phyloP scores from a whole-genome alignment of 2,797 vertebrate species.

The Pangasius macronema region DNA sequence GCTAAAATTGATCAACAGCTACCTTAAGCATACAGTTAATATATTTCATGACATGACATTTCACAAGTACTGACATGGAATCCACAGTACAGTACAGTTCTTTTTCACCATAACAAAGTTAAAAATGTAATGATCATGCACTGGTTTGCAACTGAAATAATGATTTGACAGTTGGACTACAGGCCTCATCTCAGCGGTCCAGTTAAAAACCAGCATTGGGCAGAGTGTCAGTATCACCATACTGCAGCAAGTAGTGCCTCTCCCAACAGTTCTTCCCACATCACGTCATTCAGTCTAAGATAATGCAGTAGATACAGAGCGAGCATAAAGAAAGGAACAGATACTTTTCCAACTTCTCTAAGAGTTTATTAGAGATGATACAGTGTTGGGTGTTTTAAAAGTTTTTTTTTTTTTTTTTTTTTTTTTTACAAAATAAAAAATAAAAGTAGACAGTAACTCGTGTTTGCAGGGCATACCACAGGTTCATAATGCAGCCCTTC shows the following conservation, averaged over 20 bases:
- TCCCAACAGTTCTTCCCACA: neutral
- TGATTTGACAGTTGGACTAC: neutral
- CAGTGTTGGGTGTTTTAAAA: slow-evolving; percentile 63
- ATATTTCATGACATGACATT: neutral
- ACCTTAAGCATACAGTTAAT: neutral
- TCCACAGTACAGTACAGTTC: neutral
- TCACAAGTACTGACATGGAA: neutral
- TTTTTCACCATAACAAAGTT: neutral
- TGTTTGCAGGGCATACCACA: slow-evolving; percentile 52
- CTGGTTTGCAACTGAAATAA: neutral
- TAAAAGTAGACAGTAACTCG: slow-evolving; percentile 64
- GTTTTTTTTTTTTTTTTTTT: slow-evolving; percentile 28
- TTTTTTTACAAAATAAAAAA: slow-evolving; percentile 68
- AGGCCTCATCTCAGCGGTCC: neutral
- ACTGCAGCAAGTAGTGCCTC: neutral
- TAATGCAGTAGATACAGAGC: neutral
- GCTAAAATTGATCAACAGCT: neutral
- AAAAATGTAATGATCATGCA: neutral
- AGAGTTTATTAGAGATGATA: slow-evolving; percentile 77
- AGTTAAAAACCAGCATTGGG: neutral
- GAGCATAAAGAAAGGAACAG: slow-evolving; percentile 13
- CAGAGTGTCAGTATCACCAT: neutral
- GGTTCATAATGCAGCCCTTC: slow-evolving; percentile 41
- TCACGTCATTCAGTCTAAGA: neutral
- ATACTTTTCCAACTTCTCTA: slow-evolving; percentile 63